Conservation (phyloP, 2,888 invertebrate genomes). For the Oligia fasciuncula region DNA sequence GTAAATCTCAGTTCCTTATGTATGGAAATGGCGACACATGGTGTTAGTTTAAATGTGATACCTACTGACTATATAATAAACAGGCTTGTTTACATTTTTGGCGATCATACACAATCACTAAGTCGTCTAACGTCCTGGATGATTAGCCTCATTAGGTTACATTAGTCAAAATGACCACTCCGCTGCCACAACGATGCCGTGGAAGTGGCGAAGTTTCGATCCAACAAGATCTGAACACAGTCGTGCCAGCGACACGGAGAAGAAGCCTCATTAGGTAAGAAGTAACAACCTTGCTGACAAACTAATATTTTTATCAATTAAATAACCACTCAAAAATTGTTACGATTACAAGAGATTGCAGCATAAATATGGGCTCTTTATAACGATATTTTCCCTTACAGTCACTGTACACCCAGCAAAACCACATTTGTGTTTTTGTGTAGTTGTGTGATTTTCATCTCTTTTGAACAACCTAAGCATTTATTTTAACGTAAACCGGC, state of each 20-base stretch:
- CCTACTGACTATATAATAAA: neutral
- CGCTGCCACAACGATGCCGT: too few species aligned
- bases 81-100: neutral
- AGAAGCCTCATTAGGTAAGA: neutral
- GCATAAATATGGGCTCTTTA: neutral
- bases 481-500: too few species aligned
- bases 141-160: neutral
- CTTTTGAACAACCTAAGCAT: neutral
- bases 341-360: neutral
- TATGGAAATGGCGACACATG: neutral
- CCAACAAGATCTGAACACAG: too few species aligned
- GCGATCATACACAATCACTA: neutral
- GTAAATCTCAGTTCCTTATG: neutral
- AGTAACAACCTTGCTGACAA: neutral
- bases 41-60: neutral
- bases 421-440: neutral
- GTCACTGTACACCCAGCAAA: neutral
- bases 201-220: too few species aligned
- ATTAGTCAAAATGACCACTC: too few species aligned
- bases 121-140: neutral
- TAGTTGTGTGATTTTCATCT: neutral
- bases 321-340: neutral
- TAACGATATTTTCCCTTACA: neutral
- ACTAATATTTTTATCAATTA: neutral
- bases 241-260: too few species aligned